These are phyloP conservation scores for Passer domesticus DNA, from an alignment of 2,113 vertebrate species.

Conservation along the genomic window DNA sequence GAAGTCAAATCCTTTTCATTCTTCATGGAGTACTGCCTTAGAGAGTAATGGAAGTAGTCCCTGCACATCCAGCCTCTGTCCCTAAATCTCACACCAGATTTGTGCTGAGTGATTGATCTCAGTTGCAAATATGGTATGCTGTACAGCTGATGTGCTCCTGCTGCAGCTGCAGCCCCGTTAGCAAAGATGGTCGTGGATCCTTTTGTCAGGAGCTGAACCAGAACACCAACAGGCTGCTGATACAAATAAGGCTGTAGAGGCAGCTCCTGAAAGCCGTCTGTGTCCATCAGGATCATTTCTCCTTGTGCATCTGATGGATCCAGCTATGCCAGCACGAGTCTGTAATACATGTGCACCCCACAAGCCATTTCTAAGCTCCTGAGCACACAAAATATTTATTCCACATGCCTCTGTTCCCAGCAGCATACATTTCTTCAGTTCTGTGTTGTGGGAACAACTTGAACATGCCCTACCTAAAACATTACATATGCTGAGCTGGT, in stretches of 20 bases:
- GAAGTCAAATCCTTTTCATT: background rate
- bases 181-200: background rate
- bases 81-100: background rate
- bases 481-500: background rate
- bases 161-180: background rate
- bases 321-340: background rate
- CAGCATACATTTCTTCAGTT: background rate
- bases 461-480: background rate
- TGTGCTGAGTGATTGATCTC: background rate
- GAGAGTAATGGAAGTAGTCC: background rate
- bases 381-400: background rate
- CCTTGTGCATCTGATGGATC: background rate
- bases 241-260: background rate
- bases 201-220: constrained; percentile 2
- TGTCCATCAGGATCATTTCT: background rate
- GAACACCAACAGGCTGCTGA: background rate
- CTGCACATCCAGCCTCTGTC: background rate
- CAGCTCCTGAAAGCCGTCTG: constrained; percentile 4
- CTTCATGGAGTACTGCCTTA: background rate
- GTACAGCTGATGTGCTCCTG: background rate
- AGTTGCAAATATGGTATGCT: background rate
- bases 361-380: background rate
- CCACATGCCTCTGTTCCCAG: background rate
- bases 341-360: background rate
- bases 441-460: constrained; percentile 11